These are phyloP conservation scores for Drosophila prostipennis DNA, from an alignment of 2,888 invertebrate species.

Conservation along the genomic window DNA sequence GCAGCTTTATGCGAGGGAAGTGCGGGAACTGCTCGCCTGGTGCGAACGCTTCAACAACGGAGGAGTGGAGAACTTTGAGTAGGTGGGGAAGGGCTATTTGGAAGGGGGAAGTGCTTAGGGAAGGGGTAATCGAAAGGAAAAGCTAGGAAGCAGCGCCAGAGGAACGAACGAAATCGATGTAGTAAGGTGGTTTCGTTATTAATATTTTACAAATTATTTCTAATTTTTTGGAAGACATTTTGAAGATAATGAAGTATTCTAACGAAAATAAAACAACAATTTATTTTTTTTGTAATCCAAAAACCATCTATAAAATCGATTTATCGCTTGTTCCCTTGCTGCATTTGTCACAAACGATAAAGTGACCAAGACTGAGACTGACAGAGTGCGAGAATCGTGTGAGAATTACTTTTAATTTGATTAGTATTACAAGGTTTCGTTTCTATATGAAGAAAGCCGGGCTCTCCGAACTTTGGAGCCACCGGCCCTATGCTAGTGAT, in stretches of 20 bases:
- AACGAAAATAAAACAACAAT: too few relatives aligned
- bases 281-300: too few relatives aligned
- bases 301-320: background rate
- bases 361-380: conserved; percentile 63
- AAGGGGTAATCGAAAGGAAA: conserved; percentile 6
- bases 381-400: conserved; percentile 40
- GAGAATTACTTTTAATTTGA: conserved; percentile 36
- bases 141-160: conserved; percentile 7
- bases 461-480: conserved; percentile 20
- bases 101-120: conserved; percentile 1
- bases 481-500: conserved; percentile 71
- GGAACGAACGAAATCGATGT: conserved; percentile 1
- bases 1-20: conserved; percentile 79
- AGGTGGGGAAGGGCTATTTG: conserved; percentile 4
- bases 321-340: conserved; percentile 4
- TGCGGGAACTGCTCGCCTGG: conserved; percentile 80
- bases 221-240: too few relatives aligned
- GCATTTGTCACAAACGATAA: conserved; percentile 40
- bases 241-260: too few relatives aligned
- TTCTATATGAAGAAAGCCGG: conserved; percentile 42
- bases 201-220: background rate
- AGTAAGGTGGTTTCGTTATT: background rate
- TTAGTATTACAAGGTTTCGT: conserved; percentile 57
- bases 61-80: conserved; percentile 77
- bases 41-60: conserved; percentile 81